These are phyloP conservation scores for Falco peregrinus DNA, from an alignment of 2,797 vertebrate species.

Conservation along the genomic window DNA sequence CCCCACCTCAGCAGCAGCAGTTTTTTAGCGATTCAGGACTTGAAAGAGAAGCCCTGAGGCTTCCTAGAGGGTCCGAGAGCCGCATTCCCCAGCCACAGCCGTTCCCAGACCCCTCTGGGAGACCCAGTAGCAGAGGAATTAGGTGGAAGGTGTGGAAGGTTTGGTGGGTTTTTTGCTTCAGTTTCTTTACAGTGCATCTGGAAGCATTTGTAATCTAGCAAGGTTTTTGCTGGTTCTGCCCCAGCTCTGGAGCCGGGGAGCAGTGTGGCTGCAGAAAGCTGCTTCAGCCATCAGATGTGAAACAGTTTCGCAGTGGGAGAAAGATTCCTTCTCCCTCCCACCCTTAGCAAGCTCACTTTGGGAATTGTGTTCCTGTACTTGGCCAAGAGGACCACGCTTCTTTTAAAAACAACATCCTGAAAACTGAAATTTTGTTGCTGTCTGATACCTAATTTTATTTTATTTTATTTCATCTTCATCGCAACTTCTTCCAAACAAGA, in stretches of 20 bases:
- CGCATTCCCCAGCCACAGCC: not conserved
- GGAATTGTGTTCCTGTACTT: not conserved
- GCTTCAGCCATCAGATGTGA: not conserved
- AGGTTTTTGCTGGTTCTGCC: slow-evolving; percentile 1
- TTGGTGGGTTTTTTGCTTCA: not conserved
- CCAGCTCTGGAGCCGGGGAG: not conserved
- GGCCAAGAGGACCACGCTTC: not conserved
- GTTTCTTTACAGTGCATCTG: not conserved
- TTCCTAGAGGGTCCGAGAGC: not conserved
- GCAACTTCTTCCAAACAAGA: not conserved
- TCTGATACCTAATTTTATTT: not conserved
- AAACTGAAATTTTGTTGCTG: not conserved
- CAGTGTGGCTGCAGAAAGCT: not conserved
- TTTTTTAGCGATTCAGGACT: not conserved
- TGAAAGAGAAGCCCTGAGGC: not conserved
- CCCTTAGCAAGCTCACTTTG: not conserved
- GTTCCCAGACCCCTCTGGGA: not conserved
- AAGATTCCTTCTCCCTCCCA: not conserved
- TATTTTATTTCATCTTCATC: not conserved
- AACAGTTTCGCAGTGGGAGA: slow-evolving; percentile 7
- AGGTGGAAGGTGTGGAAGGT: not conserved
- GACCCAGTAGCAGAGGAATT: not conserved
- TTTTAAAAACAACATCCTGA: not conserved
- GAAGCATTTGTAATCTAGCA: not conserved
- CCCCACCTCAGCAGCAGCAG: not conserved